Evolutionary conservation across 2,888 invertebrate species (phyloP).

Genomic region (Idaea straminata): DNA sequence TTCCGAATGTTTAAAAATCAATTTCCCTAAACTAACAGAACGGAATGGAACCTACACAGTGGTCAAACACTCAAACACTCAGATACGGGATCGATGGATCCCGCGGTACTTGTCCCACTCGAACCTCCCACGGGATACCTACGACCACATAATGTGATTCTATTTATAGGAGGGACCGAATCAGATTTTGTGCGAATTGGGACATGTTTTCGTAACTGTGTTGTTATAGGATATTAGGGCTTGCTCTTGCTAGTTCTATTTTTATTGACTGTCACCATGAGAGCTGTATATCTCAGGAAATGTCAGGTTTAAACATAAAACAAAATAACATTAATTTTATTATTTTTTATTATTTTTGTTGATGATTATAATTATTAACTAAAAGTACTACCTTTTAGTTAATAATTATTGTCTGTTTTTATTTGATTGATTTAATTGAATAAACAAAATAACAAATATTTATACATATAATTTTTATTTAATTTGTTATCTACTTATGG

Average conservation of each 20-base stretch:
- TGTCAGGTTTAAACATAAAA: too few species aligned
- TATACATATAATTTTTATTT: too few species aligned
- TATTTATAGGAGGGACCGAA: conserved; percentile 39
- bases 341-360: too few species aligned
- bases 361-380: too few species aligned
- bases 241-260: background rate
- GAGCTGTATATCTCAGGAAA: too few species aligned
- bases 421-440: too few species aligned
- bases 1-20: conserved; percentile 49
- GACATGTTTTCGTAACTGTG: background rate
- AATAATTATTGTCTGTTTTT: too few species aligned
- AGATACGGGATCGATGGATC: conserved; percentile 37
- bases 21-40: conserved; percentile 49
- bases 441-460: too few species aligned
- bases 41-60: conserved; percentile 47
- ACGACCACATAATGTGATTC: conserved; percentile 45
- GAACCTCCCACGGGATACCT: conserved; percentile 27
- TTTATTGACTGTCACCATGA: background rate
- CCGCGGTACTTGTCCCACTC: conserved; percentile 34
- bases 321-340: too few species aligned
- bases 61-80: conserved; percentile 60
- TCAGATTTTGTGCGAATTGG: conserved; percentile 19
- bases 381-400: too few species aligned
- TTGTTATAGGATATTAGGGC: background rate
- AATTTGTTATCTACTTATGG: too few species aligned